Evolutionary conservation across 2,888 invertebrate genomes (phyloP), one percentile per base, ranked within the genome.

Genomic region (Drosophila mercatorum): DNA sequence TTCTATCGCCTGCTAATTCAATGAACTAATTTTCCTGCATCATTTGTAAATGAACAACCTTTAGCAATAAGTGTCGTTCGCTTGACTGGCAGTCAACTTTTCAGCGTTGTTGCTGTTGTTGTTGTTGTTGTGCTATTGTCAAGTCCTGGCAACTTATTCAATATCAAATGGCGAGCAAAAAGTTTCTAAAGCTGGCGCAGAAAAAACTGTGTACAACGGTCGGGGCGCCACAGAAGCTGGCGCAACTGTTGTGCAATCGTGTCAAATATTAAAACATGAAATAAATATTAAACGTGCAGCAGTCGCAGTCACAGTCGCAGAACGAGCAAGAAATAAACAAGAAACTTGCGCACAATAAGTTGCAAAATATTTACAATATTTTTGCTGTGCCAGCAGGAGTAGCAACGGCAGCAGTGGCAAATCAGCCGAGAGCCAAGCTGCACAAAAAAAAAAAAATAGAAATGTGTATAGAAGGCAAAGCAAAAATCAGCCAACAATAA

Each of bases 201-300:
- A 72, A 65, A 77, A 77, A 62, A 72, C 60, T 41, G 52, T 62
- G 67, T 7, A 47, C 26, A 34, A 46, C 14, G n/a, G 31, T 17
- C n/a, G 34, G 34, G 44, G 41, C 43, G 56, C 64, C 59, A 36
- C 69, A 58, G 58, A 72, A 41, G 55, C 62, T 55, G 47, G 65
- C 67, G 59, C 82, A 85, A 88, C 73, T 81, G 81, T 73, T 86
- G 71, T 78, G 76, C 82, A 85, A 88, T 81, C 81, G 88, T 89
- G 89, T 87, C 89, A 85, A 81, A 88, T 89, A 88, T 90, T 87
- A 87, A 90, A 90, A 90, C 88, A 90, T 87, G 85, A 88, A 85
- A 90, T 88, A 88, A 85, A 89, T 89, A 88, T 85, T 81, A 89
- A 88, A 85, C 80, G 78, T 75, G 76, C 73, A 44, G 68, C 72